Conservation (phyloP, 1,140 invertebrate species). For the Ridgeia piscesae region DNA sequence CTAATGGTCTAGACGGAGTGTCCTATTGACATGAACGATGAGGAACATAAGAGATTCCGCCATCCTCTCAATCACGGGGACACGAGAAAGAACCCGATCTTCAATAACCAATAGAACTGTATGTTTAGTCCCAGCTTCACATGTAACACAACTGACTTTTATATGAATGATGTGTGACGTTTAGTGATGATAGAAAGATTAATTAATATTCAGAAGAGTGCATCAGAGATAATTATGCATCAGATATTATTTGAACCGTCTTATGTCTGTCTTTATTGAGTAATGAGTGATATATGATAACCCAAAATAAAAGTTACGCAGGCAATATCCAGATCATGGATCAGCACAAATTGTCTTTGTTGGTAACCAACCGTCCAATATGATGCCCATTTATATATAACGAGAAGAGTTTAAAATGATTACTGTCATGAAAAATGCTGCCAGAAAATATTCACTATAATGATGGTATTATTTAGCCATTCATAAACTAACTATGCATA, state of each 20-base stretch:
- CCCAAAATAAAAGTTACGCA: background rate
- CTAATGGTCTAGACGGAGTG: slow-evolving; percentile 7
- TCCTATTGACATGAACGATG: slow-evolving; percentile 26
- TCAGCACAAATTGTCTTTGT: background rate
- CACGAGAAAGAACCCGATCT: slow-evolving; percentile 43
- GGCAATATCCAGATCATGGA: background rate
- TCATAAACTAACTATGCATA: background rate
- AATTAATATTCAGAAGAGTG: background rate
- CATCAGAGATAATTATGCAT: background rate
- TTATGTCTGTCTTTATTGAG: background rate
- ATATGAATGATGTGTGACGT: background rate
- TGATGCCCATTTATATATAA: no score
- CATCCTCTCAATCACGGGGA: slow-evolving; percentile 33
- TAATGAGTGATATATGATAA: background rate
- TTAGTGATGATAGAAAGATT: background rate
- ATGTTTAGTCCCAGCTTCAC: background rate
- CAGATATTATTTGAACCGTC: background rate
- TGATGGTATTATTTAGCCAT: background rate
- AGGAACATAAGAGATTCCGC: slow-evolving; percentile 29
- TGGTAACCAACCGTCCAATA: background rate
- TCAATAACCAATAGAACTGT: slow-evolving; percentile 15
- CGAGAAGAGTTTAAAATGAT: background rate
- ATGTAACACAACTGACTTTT: background rate
- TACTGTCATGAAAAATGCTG: background rate
- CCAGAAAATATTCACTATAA: background rate